Evolutionary conservation across 1,140 invertebrate genomes (phyloP).

Genomic region (Dinothrombium tinctorium): DNA sequence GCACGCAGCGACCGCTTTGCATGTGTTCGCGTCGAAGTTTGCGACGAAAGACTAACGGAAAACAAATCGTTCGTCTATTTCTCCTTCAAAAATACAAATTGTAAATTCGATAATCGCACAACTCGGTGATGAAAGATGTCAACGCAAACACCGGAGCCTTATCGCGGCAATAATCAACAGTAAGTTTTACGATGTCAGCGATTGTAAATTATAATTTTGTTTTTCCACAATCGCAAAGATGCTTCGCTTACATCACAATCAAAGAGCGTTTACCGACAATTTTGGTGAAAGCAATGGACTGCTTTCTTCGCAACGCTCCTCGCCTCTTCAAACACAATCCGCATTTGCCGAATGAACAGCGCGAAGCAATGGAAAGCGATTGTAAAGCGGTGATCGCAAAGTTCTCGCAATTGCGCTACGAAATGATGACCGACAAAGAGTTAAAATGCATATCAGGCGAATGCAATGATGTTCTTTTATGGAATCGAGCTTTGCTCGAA

Average conservation of each 20-base stretch:
- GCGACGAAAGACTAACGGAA: no score
- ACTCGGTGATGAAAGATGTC: no score
- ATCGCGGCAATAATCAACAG: no score
- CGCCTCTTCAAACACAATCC: not conserved
- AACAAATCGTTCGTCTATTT: no score
- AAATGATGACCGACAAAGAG: constrained; percentile 69
- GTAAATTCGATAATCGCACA: no score
- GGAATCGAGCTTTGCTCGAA: constrained; percentile 27
- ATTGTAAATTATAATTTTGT: no score
- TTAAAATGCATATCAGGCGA: constrained; percentile 26
- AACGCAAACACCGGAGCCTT: no score
- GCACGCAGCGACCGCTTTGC: no score
- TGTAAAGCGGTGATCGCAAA: constrained; percentile 45
- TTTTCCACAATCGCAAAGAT: constrained; percentile 30
- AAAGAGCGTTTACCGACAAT: constrained; percentile 68
- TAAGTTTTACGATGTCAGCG: no score
- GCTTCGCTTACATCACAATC: constrained; percentile 59
- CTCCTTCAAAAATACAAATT: no score
- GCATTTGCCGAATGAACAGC: not conserved
- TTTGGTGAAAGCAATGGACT: constrained; percentile 63
- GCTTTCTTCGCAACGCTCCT: constrained; percentile 30
- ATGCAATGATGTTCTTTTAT: constrained; percentile 28
- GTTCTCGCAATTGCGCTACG: constrained; percentile 66
- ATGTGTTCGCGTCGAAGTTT: no score
- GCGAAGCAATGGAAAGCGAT: constrained; percentile 31